Conservation (phyloP, 1,140 invertebrate genomes). For the Orchestia grillus region DNA sequence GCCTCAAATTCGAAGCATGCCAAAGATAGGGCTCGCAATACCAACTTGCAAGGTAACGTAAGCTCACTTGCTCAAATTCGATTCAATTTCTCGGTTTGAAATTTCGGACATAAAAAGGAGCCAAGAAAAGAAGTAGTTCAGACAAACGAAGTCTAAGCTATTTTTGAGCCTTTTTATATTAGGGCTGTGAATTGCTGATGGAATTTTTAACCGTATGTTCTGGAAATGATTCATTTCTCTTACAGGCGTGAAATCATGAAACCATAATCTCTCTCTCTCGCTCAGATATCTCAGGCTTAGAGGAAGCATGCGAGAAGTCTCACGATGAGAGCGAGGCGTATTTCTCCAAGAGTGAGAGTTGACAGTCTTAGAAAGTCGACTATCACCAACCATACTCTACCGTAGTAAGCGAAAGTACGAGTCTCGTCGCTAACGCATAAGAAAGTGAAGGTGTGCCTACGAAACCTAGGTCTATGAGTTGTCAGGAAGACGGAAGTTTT, state of each 20-base stretch:
- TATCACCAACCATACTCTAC: neutral
- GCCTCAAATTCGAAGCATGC: neutral
- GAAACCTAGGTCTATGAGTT: neutral
- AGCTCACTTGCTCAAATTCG: neutral
- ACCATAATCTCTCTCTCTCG: neutral
- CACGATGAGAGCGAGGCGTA: neutral
- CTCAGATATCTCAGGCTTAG: too few species aligned
- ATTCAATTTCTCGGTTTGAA: neutral
- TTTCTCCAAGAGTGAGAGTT: constrained; percentile 6
- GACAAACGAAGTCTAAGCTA: neutral
- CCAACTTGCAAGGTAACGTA: neutral
- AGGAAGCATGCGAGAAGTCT: neutral
- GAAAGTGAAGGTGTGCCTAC: neutral
- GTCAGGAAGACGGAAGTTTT: neutral
- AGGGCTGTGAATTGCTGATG: neutral
- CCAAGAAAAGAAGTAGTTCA: neutral
- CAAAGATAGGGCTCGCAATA: neutral
- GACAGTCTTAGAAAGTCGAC: neutral
- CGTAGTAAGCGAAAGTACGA: constrained; percentile 24
- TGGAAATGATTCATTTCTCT: neutral
- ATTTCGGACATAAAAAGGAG: neutral
- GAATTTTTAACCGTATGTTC: neutral
- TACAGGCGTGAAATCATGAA: neutral
- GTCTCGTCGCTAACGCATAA: neutral
- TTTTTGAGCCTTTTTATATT: neutral